These are phyloP conservation scores for Bufo gargarizans DNA, from an alignment of 2,113 vertebrate species.

Conservation along the genomic window DNA sequence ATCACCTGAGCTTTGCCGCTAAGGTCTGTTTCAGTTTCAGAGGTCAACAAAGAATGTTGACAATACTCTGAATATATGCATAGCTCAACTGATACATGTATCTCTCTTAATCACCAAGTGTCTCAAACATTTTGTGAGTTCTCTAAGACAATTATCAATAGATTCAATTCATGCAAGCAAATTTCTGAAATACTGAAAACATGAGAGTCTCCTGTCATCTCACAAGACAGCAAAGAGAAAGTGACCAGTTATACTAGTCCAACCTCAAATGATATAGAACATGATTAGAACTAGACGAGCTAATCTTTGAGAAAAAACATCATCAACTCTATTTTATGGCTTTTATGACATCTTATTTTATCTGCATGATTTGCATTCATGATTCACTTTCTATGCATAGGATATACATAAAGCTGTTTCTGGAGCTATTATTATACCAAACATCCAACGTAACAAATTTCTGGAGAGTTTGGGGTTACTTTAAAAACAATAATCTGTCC, in stretches of 20 bases:
- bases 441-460: neutral
- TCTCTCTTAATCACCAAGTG: slow-evolving; percentile 4
- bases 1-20: neutral
- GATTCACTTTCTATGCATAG: too few species aligned
- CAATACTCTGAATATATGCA: slow-evolving; percentile 4
- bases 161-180: neutral
- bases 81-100: neutral
- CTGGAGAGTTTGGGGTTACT: neutral
- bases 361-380: too few species aligned
- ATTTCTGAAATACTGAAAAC: neutral
- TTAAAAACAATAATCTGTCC: neutral
- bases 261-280: too few species aligned
- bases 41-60: neutral
- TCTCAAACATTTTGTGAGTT: neutral
- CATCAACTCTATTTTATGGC: too few species aligned
- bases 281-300: too few species aligned
- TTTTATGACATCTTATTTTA: too few species aligned
- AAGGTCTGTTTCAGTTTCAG: neutral
- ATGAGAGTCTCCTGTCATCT: neutral
- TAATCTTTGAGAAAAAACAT: too few species aligned
- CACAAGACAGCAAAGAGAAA: neutral
- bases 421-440: neutral
- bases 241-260: neutral
- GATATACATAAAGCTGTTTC: too few species aligned
- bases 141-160: neutral